Evolutionary conservation across 2,888 invertebrate genomes (phyloP).

Genomic region (Encarsia formosa): DNA sequence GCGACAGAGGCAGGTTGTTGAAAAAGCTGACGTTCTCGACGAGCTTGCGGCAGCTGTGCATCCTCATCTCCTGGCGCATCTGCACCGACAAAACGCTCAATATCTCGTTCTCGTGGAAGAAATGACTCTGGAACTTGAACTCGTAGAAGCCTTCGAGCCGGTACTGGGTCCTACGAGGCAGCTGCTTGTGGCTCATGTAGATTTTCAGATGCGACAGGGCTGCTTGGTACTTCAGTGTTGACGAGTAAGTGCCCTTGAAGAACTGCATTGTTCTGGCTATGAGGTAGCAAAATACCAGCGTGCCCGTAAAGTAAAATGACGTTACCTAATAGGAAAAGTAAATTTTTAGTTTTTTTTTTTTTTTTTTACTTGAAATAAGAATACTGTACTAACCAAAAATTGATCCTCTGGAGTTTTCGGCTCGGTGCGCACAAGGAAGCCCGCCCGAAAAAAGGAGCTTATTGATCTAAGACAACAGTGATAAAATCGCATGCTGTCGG

Average conservation of each 20-base stretch:
- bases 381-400: conserved; percentile 32
- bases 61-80: conserved; percentile 53
- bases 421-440: conserved; percentile 32
- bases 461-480: conserved; percentile 36
- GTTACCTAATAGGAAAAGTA: conserved; percentile 7
- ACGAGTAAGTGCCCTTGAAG: conserved; percentile 39
- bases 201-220: conserved; percentile 40
- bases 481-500: conserved; percentile 30
- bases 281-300: conserved; percentile 35
- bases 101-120: conserved; percentile 43
- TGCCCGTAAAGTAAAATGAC: conserved; percentile 33
- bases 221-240: conserved; percentile 41
- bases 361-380: too few species aligned
- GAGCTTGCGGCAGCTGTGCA: conserved; percentile 56
- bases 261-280: conserved; percentile 40
- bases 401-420: conserved; percentile 38
- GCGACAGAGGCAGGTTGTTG: conserved; percentile 52
- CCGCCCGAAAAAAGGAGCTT: conserved; percentile 39
- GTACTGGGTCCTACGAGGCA: conserved; percentile 37
- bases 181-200: conserved; percentile 45
- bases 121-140: conserved; percentile 43
- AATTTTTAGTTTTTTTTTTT: background rate
- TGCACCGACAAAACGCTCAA: conserved; percentile 41
- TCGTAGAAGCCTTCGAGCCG: conserved; percentile 43
- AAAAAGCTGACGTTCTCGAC: conserved; percentile 58